These are phyloP conservation scores for Vanessa atalanta DNA, from an alignment of 1,140 invertebrate species.

Conservation along the genomic window DNA sequence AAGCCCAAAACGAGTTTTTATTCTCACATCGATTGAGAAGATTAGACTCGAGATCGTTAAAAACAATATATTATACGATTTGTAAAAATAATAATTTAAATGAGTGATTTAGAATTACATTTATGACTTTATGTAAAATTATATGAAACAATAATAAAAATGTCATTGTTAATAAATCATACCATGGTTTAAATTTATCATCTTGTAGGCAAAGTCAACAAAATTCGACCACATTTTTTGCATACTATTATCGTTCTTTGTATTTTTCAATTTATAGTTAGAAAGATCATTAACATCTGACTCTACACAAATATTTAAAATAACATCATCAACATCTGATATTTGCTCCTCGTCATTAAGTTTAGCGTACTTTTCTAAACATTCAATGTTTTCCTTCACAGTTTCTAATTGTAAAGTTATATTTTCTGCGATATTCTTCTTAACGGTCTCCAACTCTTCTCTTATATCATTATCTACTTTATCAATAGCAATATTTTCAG, in stretches of 20 bases:
- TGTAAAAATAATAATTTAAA: too few relatives aligned
- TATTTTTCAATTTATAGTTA: slow-evolving; percentile 23
- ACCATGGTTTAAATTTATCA: slow-evolving; percentile 65
- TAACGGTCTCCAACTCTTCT: slow-evolving; percentile 43
- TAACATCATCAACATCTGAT: slow-evolving; percentile 23
- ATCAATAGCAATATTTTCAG: slow-evolving; percentile 41
- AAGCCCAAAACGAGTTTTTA: too few relatives aligned
- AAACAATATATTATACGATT: too few relatives aligned
- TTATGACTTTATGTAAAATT: too few relatives aligned
- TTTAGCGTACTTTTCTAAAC: slow-evolving; percentile 52
- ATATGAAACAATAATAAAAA: neutral
- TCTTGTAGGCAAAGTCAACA: slow-evolving; percentile 65
- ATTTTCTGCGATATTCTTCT: slow-evolving; percentile 53
- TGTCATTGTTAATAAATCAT: slow-evolving; percentile 3
- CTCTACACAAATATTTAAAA: slow-evolving; percentile 1
- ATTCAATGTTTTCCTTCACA: slow-evolving; percentile 55
- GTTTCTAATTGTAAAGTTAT: slow-evolving; percentile 54
- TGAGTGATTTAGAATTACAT: too few relatives aligned
- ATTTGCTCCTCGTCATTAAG: slow-evolving; percentile 39
- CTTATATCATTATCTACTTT: slow-evolving; percentile 43
- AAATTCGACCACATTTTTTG: slow-evolving; percentile 59
- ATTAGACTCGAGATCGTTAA: too few relatives aligned
- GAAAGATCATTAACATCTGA: neutral
- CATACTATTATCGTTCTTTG: slow-evolving; percentile 44
- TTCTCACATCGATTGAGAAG: too few relatives aligned